These are phyloP conservation scores for Mimumesa dahlbomi DNA, from an alignment of 2,888 invertebrate genomes.

Conservation along the genomic window DNA sequence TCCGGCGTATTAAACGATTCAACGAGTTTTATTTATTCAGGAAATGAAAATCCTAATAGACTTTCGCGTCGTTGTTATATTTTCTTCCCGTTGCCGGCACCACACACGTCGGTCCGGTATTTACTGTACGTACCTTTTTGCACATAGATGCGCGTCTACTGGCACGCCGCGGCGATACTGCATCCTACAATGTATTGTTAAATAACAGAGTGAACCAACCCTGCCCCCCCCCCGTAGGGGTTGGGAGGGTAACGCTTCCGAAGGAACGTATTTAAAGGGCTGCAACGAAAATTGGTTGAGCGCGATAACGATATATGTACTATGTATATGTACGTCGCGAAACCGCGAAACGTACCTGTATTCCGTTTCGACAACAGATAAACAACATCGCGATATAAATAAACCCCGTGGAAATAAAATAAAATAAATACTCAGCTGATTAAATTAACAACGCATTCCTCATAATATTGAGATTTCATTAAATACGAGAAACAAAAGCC, in stretches of 20 bases:
- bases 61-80: slow-evolving; percentile 68
- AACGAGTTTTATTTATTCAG: slow-evolving; percentile 67
- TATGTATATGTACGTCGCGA: too few relatives aligned
- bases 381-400: too few relatives aligned
- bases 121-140: slow-evolving; percentile 56
- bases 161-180: slow-evolving; percentile 24
- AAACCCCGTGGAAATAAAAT: too few relatives aligned
- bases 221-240: too few relatives aligned
- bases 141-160: slow-evolving; percentile 32
- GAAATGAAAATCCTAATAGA: slow-evolving; percentile 70
- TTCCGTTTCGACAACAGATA: too few relatives aligned
- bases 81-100: slow-evolving; percentile 60
- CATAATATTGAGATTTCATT: too few relatives aligned
- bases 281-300: too few relatives aligned
- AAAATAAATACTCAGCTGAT: too few relatives aligned
- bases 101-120: slow-evolving; percentile 43
- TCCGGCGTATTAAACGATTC: slow-evolving; percentile 66
- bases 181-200: slow-evolving; percentile 26
- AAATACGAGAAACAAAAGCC: too few relatives aligned
- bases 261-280: slow-evolving; percentile 30
- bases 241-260: slow-evolving; percentile 11
- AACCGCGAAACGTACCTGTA: too few relatives aligned
- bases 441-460: too few relatives aligned
- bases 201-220: slow-evolving; percentile 38
- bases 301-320: too few relatives aligned